phyloP scores from a whole-genome alignment of 1,140 invertebrate species.

The Chymomyza costata region DNA sequence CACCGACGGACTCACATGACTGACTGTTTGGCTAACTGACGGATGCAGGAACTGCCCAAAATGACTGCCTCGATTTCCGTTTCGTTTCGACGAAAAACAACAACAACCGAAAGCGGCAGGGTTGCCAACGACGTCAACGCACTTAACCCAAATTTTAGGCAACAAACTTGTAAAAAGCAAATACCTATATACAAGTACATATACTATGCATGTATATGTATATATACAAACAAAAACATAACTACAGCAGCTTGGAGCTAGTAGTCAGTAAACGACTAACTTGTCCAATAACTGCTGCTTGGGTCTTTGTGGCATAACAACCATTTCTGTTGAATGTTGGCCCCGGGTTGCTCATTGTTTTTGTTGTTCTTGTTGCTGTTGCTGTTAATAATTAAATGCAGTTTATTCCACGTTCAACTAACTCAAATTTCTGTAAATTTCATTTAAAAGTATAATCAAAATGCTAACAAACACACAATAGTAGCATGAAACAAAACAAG shows the following conservation, averaged over 20 bases:
- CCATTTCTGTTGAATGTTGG: slow-evolving; percentile 6
- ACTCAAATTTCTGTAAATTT: slow-evolving; percentile 48
- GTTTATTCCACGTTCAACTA: slow-evolving; percentile 50
- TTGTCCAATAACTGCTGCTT: neutral
- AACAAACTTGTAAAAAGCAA: slow-evolving; percentile 9
- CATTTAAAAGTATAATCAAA: slow-evolving; percentile 71
- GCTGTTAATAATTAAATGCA: slow-evolving; percentile 67
- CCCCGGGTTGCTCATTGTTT: slow-evolving; percentile 30
- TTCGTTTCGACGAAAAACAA: slow-evolving; percentile 6
- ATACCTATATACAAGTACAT: neutral
- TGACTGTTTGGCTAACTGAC: slow-evolving; percentile 7
- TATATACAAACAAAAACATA: neutral
- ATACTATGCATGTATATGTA: neutral
- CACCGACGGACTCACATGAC: slow-evolving; percentile 2
- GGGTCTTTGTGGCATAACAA: neutral
- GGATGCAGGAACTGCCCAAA: neutral
- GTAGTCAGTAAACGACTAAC: neutral
- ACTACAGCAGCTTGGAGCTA: neutral
- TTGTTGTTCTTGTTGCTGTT: slow-evolving; percentile 18
- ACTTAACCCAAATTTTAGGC: slow-evolving; percentile 47
- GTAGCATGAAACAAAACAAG: slow-evolving; percentile 1
- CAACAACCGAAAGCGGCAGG: no score
- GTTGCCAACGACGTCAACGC: no score
- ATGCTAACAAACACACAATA: slow-evolving; percentile 37
- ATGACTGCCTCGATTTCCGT: slow-evolving; percentile 4